A percentile compares a stretch with the other conserved stretches of the same genome.
These are phyloP conservation scores for Epinephelus malabaricus DNA, from an alignment of 2,797 vertebrate genomes.

Conservation along the genomic window DNA sequence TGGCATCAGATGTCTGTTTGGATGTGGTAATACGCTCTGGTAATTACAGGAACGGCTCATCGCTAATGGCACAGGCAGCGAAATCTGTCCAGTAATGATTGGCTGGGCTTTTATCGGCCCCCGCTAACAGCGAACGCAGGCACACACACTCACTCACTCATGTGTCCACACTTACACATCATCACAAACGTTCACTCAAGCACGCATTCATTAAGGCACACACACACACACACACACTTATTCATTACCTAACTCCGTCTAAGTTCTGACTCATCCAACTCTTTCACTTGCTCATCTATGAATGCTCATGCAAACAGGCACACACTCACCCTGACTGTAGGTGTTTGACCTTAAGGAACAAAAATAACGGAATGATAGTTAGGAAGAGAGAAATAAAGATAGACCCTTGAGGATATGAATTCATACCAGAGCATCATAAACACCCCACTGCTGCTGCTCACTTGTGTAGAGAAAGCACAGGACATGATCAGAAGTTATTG, in stretches of 20 bases:
- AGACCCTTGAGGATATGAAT: too few species aligned
- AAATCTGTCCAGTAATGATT: slow-evolving; percentile 67
- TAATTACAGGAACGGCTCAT: slow-evolving; percentile 44
- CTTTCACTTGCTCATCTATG: slow-evolving; percentile 26
- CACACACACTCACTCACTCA: slow-evolving; percentile 17
- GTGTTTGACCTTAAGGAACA: slow-evolving; percentile 49
- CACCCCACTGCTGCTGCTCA: neutral
- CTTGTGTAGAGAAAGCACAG: neutral
- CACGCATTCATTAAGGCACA: slow-evolving; percentile 31
- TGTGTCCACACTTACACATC: slow-evolving; percentile 43
- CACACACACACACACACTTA: slow-evolving; percentile 24
- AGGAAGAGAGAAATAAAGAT: neutral
- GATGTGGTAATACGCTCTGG: slow-evolving; percentile 41
- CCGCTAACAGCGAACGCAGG: slow-evolving; percentile 16
- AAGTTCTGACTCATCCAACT: slow-evolving; percentile 64
- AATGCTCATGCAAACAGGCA: slow-evolving; percentile 27
- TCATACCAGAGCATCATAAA: too few species aligned
- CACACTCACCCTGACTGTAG: slow-evolving; percentile 23
- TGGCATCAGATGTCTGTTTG: slow-evolving; percentile 41
- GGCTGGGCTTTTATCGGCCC: slow-evolving; percentile 56
- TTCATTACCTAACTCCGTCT: slow-evolving; percentile 48
- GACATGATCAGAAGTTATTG: neutral
- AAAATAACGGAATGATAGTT: neutral
- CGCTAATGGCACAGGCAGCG: slow-evolving; percentile 47
- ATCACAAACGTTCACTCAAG: slow-evolving; percentile 37